Conservation (phyloP, 2,797 vertebrate genomes). For the Oreochromis grahami region DNA sequence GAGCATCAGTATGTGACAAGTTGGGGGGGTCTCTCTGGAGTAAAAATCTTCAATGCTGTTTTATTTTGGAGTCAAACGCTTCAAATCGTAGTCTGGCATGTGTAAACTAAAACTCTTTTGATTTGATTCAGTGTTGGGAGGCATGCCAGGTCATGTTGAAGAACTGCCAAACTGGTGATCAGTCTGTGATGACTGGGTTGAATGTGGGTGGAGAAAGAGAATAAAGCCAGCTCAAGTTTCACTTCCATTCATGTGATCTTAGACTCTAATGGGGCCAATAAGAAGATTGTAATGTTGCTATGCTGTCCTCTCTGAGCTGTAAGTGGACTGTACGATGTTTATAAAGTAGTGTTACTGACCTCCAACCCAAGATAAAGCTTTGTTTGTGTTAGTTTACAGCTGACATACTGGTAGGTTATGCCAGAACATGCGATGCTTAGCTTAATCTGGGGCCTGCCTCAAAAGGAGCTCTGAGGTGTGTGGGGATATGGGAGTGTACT, state of each 20-base stretch:
- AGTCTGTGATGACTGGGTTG: neutral
- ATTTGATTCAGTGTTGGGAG: slow-evolving; percentile 13
- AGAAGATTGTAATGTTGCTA: neutral
- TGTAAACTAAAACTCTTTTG: slow-evolving; percentile 3
- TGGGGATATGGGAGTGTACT: neutral
- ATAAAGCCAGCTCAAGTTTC: slow-evolving; percentile 25
- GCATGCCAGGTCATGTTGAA: slow-evolving; percentile 44
- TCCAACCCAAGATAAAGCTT: neutral
- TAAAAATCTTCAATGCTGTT: neutral
- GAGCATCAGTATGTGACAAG: no score
- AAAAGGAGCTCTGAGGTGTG: neutral
- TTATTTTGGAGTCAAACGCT: neutral
- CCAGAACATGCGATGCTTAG: slow-evolving; percentile 34
- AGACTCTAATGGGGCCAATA: neutral
- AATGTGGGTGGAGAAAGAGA: neutral
- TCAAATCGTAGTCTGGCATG: neutral
- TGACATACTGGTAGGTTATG: neutral
- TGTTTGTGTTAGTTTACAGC: neutral
- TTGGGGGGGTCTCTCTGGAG: neutral
- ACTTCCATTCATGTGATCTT: slow-evolving; percentile 4
- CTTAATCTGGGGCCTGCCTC: neutral
- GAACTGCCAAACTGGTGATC: neutral
- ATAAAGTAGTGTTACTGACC: neutral
- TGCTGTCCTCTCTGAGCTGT: neutral
- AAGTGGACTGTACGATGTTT: neutral